Evolutionary conservation across 1,140 invertebrate genomes (phyloP), one percentile per base, ranked within the genome.

Genomic region (Macrosteles quadrilineatus): DNA sequence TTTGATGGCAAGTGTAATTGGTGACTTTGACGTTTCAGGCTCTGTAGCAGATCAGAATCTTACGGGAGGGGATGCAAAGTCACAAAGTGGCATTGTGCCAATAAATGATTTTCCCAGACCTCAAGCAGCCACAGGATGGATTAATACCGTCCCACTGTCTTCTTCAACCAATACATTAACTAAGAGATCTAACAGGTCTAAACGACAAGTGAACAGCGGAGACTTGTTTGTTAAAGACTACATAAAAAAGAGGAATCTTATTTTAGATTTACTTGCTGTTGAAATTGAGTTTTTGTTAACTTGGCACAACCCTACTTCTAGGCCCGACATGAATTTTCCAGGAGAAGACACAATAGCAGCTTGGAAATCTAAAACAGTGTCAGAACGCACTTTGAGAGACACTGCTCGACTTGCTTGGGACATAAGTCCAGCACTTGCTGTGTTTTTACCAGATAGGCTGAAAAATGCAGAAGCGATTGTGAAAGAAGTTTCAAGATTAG

Each of bases 201-300:
- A 87, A 80, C 86, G 85, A 72, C 80, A 82, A 71, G 84, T 84
- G 75, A 74, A 74, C 82, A 85, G 86, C 74, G 86, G 88, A 40
- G 93, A 94, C 73, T 87, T 89, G 3, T 93, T 94, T 77, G 91
- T 96, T 30, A 97, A 96, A 78, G 95, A 98, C 77, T 98, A 98
- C 77, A 90, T 97, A 47, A 92, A 93, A 78, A 98, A 98, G 77
- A 83, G 97, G 67, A 98, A 96, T 81, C 85, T 99, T 2, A 97
- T 99, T 73, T 81, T 99, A 14, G 92, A 97, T 77, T 82, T 99
- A 31, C 80, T 98, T 81, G 93, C 94, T 19, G 92, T 93, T 21
- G 94, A 97, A 81, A 93, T 99, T 75, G 97, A 99, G 80, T 91
- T 97, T 75, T 85, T 99, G 25, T 86, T 95, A 65, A 96, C 94